These are phyloP conservation scores for Mimas tiliae DNA, from an alignment of 2,888 invertebrate species.

Conservation along the genomic window DNA sequence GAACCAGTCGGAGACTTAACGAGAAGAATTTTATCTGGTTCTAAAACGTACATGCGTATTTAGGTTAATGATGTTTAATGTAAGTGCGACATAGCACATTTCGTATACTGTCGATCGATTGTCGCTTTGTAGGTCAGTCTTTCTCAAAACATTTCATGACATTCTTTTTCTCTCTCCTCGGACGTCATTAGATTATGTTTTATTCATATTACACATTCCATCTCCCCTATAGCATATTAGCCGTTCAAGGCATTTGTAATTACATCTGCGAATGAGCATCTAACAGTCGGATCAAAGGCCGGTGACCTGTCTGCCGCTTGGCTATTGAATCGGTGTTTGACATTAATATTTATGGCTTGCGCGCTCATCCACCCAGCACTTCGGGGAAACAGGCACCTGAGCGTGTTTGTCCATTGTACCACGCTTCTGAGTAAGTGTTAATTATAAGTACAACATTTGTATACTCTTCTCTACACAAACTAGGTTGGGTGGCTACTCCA, in stretches of 20 bases:
- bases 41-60: constrained; percentile 51
- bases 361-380: constrained; percentile 62
- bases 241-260: constrained; percentile 66
- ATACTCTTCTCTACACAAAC: constrained; percentile 32
- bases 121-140: constrained; percentile 48
- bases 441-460: constrained; percentile 43
- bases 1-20: constrained; percentile 45
- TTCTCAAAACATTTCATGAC: constrained; percentile 38
- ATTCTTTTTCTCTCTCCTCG: constrained; percentile 38
- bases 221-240: constrained; percentile 51
- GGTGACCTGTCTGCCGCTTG: constrained; percentile 70
- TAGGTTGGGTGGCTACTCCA: constrained; percentile 28
- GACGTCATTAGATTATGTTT: constrained; percentile 47
- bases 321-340: constrained; percentile 74
- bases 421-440: constrained; percentile 51
- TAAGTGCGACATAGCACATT: constrained; percentile 46
- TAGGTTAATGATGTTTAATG: constrained; percentile 62
- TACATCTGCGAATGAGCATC: constrained; percentile 68
- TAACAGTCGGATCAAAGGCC: constrained; percentile 76
- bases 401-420: constrained; percentile 67
- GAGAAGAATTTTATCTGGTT: constrained; percentile 43
- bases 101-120: constrained; percentile 49
- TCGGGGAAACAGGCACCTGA: constrained; percentile 67
- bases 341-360: constrained; percentile 80
- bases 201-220: constrained; percentile 58